Evolutionary conservation across 2,888 invertebrate species (phyloP), one percentile per base, ranked within the genome.

Genomic region (Aricia artaxerxes): DNA sequence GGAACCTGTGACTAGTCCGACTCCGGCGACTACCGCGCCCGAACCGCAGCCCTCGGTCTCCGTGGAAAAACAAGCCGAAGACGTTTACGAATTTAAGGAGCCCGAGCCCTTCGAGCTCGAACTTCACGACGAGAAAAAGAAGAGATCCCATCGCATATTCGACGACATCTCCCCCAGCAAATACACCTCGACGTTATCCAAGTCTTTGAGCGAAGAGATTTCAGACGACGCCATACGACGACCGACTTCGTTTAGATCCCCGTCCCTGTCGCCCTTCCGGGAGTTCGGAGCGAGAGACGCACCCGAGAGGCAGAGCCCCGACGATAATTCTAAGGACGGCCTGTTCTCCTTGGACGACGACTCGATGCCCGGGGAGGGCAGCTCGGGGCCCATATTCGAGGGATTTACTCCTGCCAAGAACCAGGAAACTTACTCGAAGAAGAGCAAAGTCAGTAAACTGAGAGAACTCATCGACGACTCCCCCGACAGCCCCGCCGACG

Each of bases 31-130:
- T 4, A 84, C 84, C 1, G 83, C 88, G 1, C 83, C 87, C 35
- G 76, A 76, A 0, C 73, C 87, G 5, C 91, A 90, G 81, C 86
- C 87, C 4, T 82, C 86, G 24, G 88, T 88, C 60, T 85, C 88
- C 16, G 76, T 76, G 5, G 92, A 92, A 9, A 94, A 94, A 83
- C 92, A 93, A 85, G 85, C 94, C 0, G 95, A 95, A 84, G 98
- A 98, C 87, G 96, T 98, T 81, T 98, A 98, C 86, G 98, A 98
- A 89, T 98, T 98, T 87, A 98, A 98, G 88, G 98, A 98, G 89
- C 97, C 97, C 0, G 98, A 98, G 88, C 97, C 98, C 0, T 98
- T 98, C 86, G 97, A 98, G 88, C 96, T 97, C 83, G 97, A 98
- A 90, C 95, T 97, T 9, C 95, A 97, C 79, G 92, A 95, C 84